Evolutionary conservation across 2,888 invertebrate genomes (phyloP).

Genomic region (Anorthoa munda): DNA sequence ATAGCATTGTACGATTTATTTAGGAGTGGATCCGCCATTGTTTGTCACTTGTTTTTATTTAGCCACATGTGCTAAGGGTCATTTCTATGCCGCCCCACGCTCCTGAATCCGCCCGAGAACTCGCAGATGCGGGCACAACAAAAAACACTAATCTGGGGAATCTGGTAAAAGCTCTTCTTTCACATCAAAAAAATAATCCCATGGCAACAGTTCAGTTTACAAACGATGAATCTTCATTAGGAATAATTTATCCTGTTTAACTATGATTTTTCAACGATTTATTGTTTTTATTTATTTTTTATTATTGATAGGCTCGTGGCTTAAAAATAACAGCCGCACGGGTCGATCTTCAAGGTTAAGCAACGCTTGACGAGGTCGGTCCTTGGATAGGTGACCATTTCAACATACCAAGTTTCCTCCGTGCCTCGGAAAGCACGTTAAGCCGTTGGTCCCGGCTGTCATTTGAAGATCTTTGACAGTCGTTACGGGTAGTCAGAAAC

Average conservation of each 20-base stretch:
- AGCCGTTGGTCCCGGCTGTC: no score
- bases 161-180: constrained; percentile 53
- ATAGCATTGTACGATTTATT: constrained; percentile 54
- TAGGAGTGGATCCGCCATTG: constrained; percentile 70
- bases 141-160: constrained; percentile 61
- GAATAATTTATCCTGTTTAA: constrained; percentile 41
- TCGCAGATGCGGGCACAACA: constrained; percentile 83
- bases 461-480: no score
- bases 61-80: constrained; percentile 81
- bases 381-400: no score
- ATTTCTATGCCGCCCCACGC: constrained; percentile 74
- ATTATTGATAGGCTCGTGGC: no score
- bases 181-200: no score
- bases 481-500: no score
- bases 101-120: constrained; percentile 70
- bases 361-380: no score
- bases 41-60: constrained; percentile 77
- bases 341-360: no score
- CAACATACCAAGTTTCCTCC: no score
- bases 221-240: constrained; percentile 61
- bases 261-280: constrained; percentile 36
- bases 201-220: constrained; percentile 38
- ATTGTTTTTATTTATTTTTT: no score
- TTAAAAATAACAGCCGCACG: no score
- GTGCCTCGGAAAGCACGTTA: no score